Conservation (phyloP, 2,797 vertebrate species). For the Poeciliopsis gracilis region DNA sequence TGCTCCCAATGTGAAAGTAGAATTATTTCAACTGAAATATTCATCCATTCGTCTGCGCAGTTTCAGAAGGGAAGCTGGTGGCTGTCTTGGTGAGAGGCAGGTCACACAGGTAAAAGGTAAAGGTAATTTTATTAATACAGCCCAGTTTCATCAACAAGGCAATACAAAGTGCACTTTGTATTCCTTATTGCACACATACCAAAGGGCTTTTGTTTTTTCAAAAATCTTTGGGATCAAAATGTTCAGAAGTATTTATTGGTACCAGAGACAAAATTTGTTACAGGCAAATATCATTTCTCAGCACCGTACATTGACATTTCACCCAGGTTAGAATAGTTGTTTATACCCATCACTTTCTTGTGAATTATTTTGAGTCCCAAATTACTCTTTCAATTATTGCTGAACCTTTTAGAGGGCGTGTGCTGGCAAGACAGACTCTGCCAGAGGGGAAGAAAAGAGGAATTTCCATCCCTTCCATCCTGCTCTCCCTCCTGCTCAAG, state of each 20-base stretch:
- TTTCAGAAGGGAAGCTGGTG: neutral
- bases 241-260: neutral
- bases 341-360: no score
- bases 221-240: neutral
- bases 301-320: neutral
- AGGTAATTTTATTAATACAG: no score
- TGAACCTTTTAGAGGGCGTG: slow-evolving; percentile 16
- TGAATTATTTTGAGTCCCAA: slow-evolving; percentile 9
- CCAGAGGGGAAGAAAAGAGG: slow-evolving; percentile 38
- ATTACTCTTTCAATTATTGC: slow-evolving; percentile 51
- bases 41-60: neutral
- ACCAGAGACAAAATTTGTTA: neutral
- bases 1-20: neutral
- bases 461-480: slow-evolving; percentile 52
- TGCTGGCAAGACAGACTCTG: slow-evolving; percentile 35
- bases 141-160: no score
- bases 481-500: slow-evolving; percentile 44
- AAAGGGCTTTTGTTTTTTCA: neutral
- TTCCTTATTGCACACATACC: no score
- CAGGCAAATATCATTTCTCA: neutral
- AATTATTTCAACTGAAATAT: neutral
- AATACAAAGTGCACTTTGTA: no score
- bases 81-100: neutral
- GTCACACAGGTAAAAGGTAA: neutral
- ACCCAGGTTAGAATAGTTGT: neutral